Evolutionary conservation across 2,797 vertebrate genomes (phyloP).

Genomic region (Dipus sagitta): DNA sequence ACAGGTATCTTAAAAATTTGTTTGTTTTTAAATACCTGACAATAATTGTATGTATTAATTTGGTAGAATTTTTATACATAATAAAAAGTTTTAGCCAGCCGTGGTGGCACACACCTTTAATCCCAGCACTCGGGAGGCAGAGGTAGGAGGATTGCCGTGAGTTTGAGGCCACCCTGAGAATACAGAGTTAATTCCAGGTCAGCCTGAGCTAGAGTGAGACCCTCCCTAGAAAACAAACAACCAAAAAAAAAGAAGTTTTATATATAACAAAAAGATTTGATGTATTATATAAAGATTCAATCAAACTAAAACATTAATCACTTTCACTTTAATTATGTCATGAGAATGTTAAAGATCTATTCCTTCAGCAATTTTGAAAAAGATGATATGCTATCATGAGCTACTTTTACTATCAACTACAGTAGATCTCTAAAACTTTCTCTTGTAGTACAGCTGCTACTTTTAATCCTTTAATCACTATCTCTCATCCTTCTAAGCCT

Average conservation of each 20-base stretch:
- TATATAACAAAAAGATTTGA: no score
- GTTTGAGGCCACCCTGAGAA: no score
- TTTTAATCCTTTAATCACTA: neutral
- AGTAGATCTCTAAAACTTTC: no score
- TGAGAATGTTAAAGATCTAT: neutral
- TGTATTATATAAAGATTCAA: neutral
- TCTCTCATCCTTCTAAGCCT: neutral
- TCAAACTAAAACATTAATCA: neutral
- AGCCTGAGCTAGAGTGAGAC: no score
- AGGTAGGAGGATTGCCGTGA: no score
- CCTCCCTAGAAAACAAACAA: no score
- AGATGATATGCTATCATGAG: neutral
- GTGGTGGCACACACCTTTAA: no score
- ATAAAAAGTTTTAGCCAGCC: no score
- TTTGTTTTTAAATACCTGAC: neutral
- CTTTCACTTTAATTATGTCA: neutral
- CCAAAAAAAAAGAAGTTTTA: no score
- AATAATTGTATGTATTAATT: neutral
- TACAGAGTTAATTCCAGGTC: no score
- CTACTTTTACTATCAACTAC: neutral
- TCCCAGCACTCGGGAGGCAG: no score
- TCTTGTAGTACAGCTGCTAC: neutral
- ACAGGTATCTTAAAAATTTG: neutral
- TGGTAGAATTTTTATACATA: no score
- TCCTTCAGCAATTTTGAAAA: neutral